phyloP scores from a whole-genome alignment of 1,140 invertebrate species.

The Artemia franciscana region DNA sequence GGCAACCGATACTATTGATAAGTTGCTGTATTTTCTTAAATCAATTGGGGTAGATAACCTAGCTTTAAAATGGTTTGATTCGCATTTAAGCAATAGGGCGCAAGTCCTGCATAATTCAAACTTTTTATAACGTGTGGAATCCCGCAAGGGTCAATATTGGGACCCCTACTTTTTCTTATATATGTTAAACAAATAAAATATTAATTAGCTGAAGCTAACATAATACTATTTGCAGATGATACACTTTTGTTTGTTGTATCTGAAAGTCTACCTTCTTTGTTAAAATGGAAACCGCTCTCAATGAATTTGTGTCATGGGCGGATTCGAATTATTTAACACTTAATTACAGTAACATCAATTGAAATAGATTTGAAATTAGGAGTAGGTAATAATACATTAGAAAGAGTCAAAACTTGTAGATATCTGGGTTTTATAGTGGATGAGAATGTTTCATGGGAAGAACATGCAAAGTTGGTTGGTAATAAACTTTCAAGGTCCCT shows the following conservation, averaged over 20 bases:
- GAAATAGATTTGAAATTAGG: background rate
- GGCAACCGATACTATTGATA: no score
- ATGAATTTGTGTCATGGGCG: background rate
- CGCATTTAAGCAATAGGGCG: no score
- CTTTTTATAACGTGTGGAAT: no score
- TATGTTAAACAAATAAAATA: background rate
- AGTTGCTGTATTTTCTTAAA: no score
- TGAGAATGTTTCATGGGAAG: no score
- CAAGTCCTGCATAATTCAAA: no score
- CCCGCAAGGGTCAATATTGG: no score
- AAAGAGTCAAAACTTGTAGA: background rate
- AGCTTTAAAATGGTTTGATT: no score
- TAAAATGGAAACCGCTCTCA: background rate
- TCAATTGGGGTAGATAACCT: no score
- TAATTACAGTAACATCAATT: constrained; percentile 1
- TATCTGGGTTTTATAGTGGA: no score
- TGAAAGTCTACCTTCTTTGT: background rate
- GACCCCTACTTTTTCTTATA: background rate
- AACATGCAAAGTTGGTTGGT: background rate
- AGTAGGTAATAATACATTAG: background rate
- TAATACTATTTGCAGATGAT: no score
- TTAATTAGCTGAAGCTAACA: no score
- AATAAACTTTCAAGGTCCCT: background rate
- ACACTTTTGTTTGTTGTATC: background rate
- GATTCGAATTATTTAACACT: background rate